Base-by-base conservation (phyloP, 2,888 invertebrate species). In the Sympetrum striolatum region DNA sequence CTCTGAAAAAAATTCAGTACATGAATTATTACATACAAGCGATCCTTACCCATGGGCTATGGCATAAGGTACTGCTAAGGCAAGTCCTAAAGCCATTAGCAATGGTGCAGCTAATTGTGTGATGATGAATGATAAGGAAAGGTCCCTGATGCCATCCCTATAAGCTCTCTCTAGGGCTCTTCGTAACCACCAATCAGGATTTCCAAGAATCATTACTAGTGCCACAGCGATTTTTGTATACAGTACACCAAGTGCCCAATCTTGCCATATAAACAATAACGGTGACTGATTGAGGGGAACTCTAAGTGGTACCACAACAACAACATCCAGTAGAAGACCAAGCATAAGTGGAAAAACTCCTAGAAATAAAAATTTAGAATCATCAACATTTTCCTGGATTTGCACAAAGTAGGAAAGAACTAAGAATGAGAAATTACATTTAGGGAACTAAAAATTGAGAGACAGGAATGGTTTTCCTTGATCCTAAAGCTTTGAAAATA, bases 191-290 rank as follows among this genome's bases (percentile, higher is more conserved):
- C 99, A 98, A 94, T 99, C 99, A 12, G 99, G 99, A 0, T 99
- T 99, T 98, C 99, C 99, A 8, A 90, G 90, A 64, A 86, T 86
- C 96, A 99, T 97, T 0, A 98, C 98, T 39, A 99, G 95, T 0
- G 99, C 99, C 93, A 98, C 98, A 25, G 98, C 97, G 91, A 99
- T 99, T 95, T 99, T 99, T 1, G 99, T 98, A 93, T 99, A 99
- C 0, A 99, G 95, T 18, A 99, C 98, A 39, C 99, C 99, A 44
- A 99, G 95, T 0, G 99, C 99, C 99, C 99, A 99, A 94, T 99
- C 99, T 94, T 99, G 98, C 97, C 97, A 98, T 90, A 98, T 95
- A 93, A 98, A 98, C 91, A 97, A 94, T 58, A 98, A 97, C 0
- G 98, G 99, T 12, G 98, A 98, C 94, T 99, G 98, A 92, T 98